These are phyloP conservation scores for Apocheima hispidaria DNA, from an alignment of 2,888 invertebrate genomes.

Conservation along the genomic window DNA sequence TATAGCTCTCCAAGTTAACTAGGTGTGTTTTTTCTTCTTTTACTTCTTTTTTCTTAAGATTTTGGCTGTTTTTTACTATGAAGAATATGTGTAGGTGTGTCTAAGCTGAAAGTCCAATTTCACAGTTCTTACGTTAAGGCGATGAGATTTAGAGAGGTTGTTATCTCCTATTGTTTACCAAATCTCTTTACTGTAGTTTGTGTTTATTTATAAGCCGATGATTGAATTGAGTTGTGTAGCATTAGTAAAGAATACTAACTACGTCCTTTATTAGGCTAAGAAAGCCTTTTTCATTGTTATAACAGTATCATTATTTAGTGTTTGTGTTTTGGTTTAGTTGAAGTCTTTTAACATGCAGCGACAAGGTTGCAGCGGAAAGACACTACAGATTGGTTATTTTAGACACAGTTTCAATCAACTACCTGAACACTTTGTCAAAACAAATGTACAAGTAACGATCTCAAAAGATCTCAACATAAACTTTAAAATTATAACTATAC, in stretches of 20 bases:
- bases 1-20: constrained; percentile 13
- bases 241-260: too few species aligned
- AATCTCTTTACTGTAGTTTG: constrained; percentile 53
- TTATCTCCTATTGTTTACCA: constrained; percentile 68
- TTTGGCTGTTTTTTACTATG: constrained; percentile 29
- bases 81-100: constrained; percentile 32
- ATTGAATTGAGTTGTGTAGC: neutral
- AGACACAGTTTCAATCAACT: too few species aligned
- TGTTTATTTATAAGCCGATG: constrained; percentile 24
- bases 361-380: too few species aligned
- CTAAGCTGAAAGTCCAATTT: constrained; percentile 65
- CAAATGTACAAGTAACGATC: neutral
- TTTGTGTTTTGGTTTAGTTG: neutral
- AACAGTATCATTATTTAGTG: neutral
- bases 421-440: too few species aligned
- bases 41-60: constrained; percentile 29
- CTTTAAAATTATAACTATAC: neutral
- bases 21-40: too few species aligned
- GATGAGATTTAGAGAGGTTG: constrained; percentile 66
- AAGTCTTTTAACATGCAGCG: neutral
- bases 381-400: too few species aligned
- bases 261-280: too few species aligned
- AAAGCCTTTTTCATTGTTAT: neutral
- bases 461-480: neutral
- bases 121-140: constrained; percentile 72